phyloP scores from a whole-genome alignment of 2,797 vertebrate species.

The Enteromius viviparus region DNA sequence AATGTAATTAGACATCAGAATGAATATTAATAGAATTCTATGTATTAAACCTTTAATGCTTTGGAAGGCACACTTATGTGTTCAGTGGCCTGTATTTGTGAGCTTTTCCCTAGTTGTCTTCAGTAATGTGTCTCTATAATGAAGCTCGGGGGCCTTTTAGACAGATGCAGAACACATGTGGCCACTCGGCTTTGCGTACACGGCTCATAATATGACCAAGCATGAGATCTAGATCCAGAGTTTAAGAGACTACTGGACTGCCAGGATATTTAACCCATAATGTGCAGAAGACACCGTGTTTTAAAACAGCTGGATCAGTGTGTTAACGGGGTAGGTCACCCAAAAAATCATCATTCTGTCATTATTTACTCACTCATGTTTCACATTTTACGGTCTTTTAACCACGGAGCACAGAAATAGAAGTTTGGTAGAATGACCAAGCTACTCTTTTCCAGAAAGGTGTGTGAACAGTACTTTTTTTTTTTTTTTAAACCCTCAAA shows the following conservation, averaged over 20 bases:
- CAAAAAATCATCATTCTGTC: not conserved
- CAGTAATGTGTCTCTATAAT: not conserved
- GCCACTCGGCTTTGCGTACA: not conserved
- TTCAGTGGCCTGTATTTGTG: conserved; percentile 17
- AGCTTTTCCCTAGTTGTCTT: not conserved
- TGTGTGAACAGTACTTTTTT: not conserved
- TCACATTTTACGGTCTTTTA: not conserved
- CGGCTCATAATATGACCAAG: not conserved
- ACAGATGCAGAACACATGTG: conserved; percentile 14
- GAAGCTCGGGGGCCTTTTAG: not conserved
- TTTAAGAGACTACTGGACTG: conserved; percentile 3
- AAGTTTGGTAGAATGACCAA: not conserved
- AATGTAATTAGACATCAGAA: not conserved
- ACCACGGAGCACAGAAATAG: not conserved
- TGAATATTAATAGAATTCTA: not conserved
- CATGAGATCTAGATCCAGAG: not conserved
- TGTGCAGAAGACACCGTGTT: conserved; percentile 20
- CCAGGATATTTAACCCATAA: not conserved
- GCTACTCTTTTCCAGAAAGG: not conserved
- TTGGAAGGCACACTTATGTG: not conserved
- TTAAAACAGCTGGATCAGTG: not conserved
- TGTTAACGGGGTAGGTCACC: not conserved
- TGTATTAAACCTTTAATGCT: not conserved
- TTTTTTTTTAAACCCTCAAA: too few species aligned
- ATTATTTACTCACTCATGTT: not conserved